Base-by-base conservation (phyloP, 1,140 invertebrate genomes). In the Bombus haemorrhoidalis region DNA sequence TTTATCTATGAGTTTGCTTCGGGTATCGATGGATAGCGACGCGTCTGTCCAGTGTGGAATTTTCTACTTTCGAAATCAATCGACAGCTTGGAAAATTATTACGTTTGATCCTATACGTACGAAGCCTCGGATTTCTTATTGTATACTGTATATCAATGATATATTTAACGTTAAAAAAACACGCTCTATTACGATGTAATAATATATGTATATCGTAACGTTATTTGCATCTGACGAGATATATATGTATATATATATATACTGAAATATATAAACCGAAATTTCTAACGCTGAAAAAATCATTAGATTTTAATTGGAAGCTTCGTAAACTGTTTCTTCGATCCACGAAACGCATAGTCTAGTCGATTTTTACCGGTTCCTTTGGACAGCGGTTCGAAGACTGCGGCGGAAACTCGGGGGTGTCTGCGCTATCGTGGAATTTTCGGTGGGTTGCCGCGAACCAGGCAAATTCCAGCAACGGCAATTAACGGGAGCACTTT, bases 401-500 rank as follows among this genome's bases (percentile, higher is more conserved):
- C 13, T 62, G 66, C 28, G 22, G 28, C 25, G 13, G 39, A 18
- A 43, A 53, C 73, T 47, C 73, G 25, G 69, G 53, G 62, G 34
- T 41, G 72, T 53, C 76, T 75, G 72, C 25, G 41, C n/a, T 72
- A 28, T 74, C 72, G 73, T 64, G 79, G 87, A 89, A 86, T 89
- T 86, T 89, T 86, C 87, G 84, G 41, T 32, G 28, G 69, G 71
- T 64, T 71, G 64, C 43, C 87, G 75, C 83, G 83, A 69, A n/a
- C 87, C 41, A 62, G n/a, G 68, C 87, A 83, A 89, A 89, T 89
- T 89, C 79, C 75, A 84, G 71, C 57, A 80, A 62, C 86, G 79
- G 88, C 86, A 89, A 90, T 90, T 90, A 90, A 90, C 89, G 89
- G 80, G 83, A 90, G 88, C 88, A 86, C 89, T 90, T 89, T 87